Percentiles rank a stretch among this genome's conserved stretches.
Evolutionary conservation across 2,888 invertebrate species (phyloP).

Genomic region (Drosophila vallismaia): DNA sequence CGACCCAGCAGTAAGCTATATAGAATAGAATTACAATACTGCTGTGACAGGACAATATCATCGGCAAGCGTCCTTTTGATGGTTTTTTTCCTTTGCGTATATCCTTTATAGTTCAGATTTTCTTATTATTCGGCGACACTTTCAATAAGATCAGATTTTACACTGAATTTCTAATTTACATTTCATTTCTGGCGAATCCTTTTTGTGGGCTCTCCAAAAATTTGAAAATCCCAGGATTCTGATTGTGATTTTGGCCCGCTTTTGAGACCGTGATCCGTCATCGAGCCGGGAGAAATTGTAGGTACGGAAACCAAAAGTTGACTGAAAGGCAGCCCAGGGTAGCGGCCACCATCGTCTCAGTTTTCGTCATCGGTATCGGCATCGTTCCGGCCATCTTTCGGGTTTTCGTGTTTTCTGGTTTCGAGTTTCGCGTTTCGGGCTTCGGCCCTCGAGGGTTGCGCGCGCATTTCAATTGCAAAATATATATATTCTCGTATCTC

Average conservation of each 20-base stretch:
- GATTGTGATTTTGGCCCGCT: slow-evolving; percentile 29
- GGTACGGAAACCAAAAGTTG: slow-evolving; percentile 84
- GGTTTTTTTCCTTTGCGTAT: slow-evolving; percentile 1
- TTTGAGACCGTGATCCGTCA: slow-evolving; percentile 54
- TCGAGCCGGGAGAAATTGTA: slow-evolving; percentile 79
- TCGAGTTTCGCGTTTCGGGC: slow-evolving; percentile 40
- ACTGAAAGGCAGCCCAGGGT: slow-evolving; percentile 82
- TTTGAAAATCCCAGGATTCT: neutral
- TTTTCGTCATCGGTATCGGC: neutral
- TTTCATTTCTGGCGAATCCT: slow-evolving; percentile 11
- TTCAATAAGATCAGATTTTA: neutral
- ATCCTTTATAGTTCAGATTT: neutral
- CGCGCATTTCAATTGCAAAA: slow-evolving; percentile 71
- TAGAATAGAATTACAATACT: slow-evolving; percentile 88
- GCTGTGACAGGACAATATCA: slow-evolving; percentile 99
- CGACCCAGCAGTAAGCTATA: slow-evolving; percentile 94
- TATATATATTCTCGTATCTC: slow-evolving; percentile 49
- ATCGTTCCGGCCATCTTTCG: slow-evolving; percentile 6
- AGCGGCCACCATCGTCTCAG: slow-evolving; percentile 53
- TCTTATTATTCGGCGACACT: neutral
- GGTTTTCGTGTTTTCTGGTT: slow-evolving; percentile 1
- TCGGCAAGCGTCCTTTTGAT: slow-evolving; percentile 86
- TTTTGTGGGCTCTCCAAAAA: slow-evolving; percentile 1
- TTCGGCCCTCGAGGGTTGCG: slow-evolving; percentile 68
- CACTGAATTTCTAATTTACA: neutral